Evolutionary conservation across 2,888 invertebrate species (phyloP), one percentile per base, ranked within the genome.

Genomic region (Dryobota labecula): DNA sequence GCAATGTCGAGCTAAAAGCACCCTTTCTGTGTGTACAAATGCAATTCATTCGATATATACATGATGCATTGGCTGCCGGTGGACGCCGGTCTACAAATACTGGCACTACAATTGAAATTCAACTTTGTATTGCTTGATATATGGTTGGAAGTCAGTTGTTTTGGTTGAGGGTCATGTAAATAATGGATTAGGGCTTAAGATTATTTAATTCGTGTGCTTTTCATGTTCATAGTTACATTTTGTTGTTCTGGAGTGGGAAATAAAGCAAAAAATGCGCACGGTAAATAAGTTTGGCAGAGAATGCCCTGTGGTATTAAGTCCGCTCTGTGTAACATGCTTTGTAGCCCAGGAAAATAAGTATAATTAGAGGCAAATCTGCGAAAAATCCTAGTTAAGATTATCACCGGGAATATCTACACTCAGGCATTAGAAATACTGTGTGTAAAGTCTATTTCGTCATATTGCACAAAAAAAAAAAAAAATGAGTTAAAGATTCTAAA

Each of bases 21-120:
- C 94, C 92, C 93, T 92, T 93, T 93, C 90, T 92, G 89, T 92
- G 94, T 92, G 91, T 84, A 83, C 88, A 88, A 85, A 88, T 89
- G 88, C 89, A 89, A 89, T 88, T 87, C 88, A 87, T 86, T 85
- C 85, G 83, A 83, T 84, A 88, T 88, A 90, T 90, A 87, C 87
- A 91, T 90, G 88, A 90, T 91, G 90, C 89, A 91, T 90, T 78
- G 86, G 83, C 76, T 85, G 81, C 58, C 63, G 78, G 65, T 74
- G 82, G 76, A 30, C 71, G 41, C 51, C 47, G 43, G 61, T 70
- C 61, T 51, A 61, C 76, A 82, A 85, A 83, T 73, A 85, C 61
- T 45, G 62, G 15, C 11, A 61, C 24, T 38, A 65, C 60, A 77
- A 62, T 56, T 27, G 64, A 79, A 63, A 43, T 70, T 75, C 51